phyloP scores from a whole-genome alignment of 2,888 invertebrate genomes.

The Pachymerium ferrugineum region DNA sequence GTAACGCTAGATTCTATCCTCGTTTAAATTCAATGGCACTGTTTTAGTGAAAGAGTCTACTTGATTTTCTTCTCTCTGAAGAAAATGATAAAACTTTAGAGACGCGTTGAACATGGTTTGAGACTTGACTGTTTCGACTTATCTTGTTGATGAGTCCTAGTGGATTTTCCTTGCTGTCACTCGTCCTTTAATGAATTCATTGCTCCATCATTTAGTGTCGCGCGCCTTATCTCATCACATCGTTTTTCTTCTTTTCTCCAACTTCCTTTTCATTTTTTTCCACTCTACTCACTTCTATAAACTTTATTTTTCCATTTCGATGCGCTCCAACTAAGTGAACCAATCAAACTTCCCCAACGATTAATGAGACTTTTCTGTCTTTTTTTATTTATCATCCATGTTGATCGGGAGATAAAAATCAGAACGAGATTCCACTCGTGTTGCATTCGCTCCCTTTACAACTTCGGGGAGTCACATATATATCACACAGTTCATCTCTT shows the following conservation, averaged over 20 bases:
- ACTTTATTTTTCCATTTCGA: neutral
- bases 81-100: neutral
- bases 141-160: slow-evolving; percentile 17
- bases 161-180: neutral
- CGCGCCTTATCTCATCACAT: neutral
- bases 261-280: neutral
- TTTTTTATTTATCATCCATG: no score
- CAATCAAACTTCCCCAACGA: no score
- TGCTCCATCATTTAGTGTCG: slow-evolving; percentile 15
- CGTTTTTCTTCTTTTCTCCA: slow-evolving; percentile 6
- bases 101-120: neutral
- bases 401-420: no score
- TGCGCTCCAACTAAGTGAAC: no score
- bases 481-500: no score
- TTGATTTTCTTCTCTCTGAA: neutral
- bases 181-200: slow-evolving; percentile 14
- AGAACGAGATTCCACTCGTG: no score
- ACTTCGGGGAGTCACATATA: no score
- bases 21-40: neutral
- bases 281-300: neutral
- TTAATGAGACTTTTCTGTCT: no score
- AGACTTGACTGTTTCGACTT: neutral
- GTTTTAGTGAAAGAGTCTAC: neutral
- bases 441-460: no score
- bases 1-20: neutral